These are phyloP conservation scores for Tetrao urogallus DNA, from an alignment of 2,113 vertebrate species.

Conservation along the genomic window DNA sequence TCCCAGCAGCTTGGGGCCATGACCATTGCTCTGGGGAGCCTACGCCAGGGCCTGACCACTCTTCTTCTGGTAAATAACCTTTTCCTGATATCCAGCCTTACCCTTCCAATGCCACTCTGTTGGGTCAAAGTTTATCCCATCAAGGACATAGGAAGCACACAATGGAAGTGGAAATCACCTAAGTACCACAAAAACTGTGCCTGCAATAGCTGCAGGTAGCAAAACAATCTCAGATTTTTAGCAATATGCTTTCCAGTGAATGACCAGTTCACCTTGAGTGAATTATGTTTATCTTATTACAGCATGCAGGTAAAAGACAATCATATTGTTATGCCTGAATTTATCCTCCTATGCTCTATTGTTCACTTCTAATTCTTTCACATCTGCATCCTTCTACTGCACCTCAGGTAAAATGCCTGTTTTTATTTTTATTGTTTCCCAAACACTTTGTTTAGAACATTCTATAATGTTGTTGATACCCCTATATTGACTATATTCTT, in stretches of 20 bases:
- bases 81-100: not conserved
- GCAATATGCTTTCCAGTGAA: not conserved
- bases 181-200: not conserved
- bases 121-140: not conserved
- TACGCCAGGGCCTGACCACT: not conserved
- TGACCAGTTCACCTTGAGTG: not conserved
- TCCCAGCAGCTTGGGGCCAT: not conserved
- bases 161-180: not conserved
- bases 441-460: not conserved
- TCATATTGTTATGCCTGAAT: constrained; percentile 14
- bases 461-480: not conserved
- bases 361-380: not conserved
- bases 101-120: not conserved
- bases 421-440: constrained; percentile 4
- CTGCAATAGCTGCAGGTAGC: not conserved
- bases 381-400: not conserved
- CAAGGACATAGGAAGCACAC: not conserved
- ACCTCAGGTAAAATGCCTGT: not conserved
- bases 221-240: not conserved
- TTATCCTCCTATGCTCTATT: not conserved
- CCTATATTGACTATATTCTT: not conserved
- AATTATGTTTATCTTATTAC: constrained; percentile 15
- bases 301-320: not conserved
- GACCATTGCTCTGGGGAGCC: not conserved
- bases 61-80: not conserved